Evolutionary conservation across 2,113 vertebrate genomes (phyloP).

Genomic region (Ptilorrhoa leucosticta): DNA sequence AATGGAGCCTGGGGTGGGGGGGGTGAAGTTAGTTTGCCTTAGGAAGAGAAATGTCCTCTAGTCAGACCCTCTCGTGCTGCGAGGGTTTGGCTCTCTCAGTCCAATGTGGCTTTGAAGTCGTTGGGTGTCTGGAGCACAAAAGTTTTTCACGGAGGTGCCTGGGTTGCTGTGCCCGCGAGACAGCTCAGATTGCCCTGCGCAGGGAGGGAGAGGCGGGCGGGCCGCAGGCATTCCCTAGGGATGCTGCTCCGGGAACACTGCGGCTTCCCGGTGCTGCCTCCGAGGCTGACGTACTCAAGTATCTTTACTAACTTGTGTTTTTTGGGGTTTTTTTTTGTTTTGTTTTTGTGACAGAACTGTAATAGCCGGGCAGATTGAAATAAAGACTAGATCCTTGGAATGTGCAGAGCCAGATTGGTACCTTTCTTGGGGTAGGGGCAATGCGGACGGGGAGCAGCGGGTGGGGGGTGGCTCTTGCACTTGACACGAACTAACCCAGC

Average conservation of each 20-base stretch:
- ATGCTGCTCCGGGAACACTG: not conserved
- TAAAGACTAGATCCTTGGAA: constrained; percentile 63
- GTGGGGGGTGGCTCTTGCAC: not conserved
- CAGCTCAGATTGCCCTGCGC: not conserved
- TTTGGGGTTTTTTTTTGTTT: not conserved
- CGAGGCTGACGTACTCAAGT: not conserved
- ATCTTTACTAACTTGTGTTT: not conserved
- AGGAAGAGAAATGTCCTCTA: not conserved
- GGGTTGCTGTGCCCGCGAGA: not conserved
- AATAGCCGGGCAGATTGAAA: constrained; percentile 53
- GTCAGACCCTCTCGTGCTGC: not conserved
- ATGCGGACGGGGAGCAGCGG: not conserved
- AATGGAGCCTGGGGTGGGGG: not conserved
- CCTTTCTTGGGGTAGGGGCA: constrained; percentile 6
- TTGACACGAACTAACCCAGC: not conserved
- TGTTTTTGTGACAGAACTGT: constrained; percentile 46
- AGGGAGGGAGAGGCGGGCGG: not conserved
- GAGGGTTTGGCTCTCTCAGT: not conserved
- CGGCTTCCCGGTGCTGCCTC: not conserved
- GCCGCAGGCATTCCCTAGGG: not conserved
- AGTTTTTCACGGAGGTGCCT: not conserved
- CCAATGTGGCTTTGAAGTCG: not conserved
- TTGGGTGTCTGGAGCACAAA: not conserved
- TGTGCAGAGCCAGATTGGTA: constrained; percentile 46
- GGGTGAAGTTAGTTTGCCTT: not conserved